Conservation (phyloP, 2,797 vertebrate genomes). For the Heterohyrax brucei region DNA sequence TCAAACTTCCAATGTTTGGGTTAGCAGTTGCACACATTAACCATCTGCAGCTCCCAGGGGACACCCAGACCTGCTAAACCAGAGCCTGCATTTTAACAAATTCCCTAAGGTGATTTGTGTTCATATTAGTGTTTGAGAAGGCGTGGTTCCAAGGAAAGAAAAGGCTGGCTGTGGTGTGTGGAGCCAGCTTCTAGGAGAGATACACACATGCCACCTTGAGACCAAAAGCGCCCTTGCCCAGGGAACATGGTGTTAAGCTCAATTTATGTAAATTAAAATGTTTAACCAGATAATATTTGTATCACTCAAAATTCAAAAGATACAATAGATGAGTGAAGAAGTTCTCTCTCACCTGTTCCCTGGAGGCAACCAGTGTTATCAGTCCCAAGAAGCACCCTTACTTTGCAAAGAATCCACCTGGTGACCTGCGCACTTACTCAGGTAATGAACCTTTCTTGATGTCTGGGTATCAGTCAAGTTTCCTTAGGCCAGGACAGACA, state of each 20-base stretch:
- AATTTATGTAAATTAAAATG: constrained; percentile 22
- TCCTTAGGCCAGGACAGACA: not conserved
- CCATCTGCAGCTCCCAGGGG: not conserved
- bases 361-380: not conserved
- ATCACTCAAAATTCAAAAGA: constrained; percentile 53
- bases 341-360: not conserved
- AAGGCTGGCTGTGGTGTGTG: not conserved
- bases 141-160: not conserved
- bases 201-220: not conserved
- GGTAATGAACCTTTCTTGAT: constrained; percentile 28
- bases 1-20: not conserved
- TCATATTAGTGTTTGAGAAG: not conserved
- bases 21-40: no score
- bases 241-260: constrained; percentile 15
- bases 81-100: not conserved
- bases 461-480: not conserved
- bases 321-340: not conserved
- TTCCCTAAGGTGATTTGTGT: not conserved
- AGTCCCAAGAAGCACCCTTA: not conserved
- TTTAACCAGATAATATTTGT: constrained; percentile 26
- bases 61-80: not conserved
- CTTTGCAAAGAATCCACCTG: not conserved
- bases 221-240: not conserved
- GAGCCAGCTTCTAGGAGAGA: not conserved
- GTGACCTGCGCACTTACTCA: not conserved